phyloP scores from a whole-genome alignment of 2,888 invertebrate species.

The Muschampia plurimacula region DNA sequence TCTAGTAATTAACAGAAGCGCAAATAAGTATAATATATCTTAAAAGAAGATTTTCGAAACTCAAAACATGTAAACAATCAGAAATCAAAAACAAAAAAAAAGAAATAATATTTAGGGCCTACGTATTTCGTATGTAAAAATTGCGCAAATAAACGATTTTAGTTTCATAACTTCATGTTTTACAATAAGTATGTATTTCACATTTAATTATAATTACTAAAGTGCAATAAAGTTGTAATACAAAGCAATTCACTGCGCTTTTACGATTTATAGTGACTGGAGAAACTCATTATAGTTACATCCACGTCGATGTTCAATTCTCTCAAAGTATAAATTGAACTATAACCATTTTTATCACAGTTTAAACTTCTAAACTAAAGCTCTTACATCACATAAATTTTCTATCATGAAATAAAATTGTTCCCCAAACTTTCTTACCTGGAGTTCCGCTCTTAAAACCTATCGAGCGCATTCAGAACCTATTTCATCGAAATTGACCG shows the following conservation, averaged over 20 bases:
- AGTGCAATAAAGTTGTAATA: too few species aligned
- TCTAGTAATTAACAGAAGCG: too few species aligned
- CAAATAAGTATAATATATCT: too few species aligned
- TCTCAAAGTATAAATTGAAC: conserved; percentile 49
- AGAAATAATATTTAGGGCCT: too few species aligned
- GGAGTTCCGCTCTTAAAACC: conserved; percentile 26
- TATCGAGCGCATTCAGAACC: conserved; percentile 52
- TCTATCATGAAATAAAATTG: conserved; percentile 32
- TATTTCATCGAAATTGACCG: conserved; percentile 57
- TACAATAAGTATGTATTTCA: too few species aligned
- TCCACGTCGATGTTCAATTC: background rate
- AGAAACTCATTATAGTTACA: background rate
- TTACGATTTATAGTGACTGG: background rate
- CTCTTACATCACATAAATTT: conserved; percentile 30
- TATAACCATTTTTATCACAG: conserved; percentile 19
- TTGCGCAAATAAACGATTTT: too few species aligned
- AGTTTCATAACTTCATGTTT: too few species aligned
- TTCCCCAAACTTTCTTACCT: conserved; percentile 34
- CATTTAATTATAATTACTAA: too few species aligned
- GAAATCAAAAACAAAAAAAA: too few species aligned
- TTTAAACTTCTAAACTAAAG: conserved; percentile 18
- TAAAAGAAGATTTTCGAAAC: too few species aligned
- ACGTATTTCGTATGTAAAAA: too few species aligned
- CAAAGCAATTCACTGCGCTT: background rate
- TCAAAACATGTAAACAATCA: too few species aligned